These are phyloP conservation scores for Sander vitreus DNA, from an alignment of 2,113 vertebrate species.

Conservation along the genomic window DNA sequence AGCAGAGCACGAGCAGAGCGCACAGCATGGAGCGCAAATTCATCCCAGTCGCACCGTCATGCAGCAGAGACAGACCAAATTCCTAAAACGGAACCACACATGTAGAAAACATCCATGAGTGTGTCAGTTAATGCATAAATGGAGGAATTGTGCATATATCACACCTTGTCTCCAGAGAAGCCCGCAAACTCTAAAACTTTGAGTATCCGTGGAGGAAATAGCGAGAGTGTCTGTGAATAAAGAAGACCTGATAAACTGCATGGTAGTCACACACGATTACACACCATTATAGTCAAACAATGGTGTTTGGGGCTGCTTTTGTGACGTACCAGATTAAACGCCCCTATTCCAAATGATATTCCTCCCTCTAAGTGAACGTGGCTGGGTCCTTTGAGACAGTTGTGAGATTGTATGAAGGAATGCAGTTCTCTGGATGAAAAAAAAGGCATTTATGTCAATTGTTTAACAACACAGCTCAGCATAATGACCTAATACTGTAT, in stretches of 20 bases:
- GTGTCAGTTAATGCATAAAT: not conserved
- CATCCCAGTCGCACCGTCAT: slow-evolving; percentile 76
- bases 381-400: slow-evolving; percentile 77
- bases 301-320: not conserved
- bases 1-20: slow-evolving; percentile 86
- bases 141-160: rapidly evolving
- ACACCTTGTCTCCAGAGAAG: slow-evolving; percentile 89
- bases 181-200: slow-evolving; percentile 88
- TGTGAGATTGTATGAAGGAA: slow-evolving; percentile 79
- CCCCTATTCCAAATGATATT: slow-evolving; percentile 86
- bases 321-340: slow-evolving; percentile 86
- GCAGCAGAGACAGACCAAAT: slow-evolving; percentile 85
- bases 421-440: slow-evolving; percentile 82
- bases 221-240: slow-evolving; percentile 84
- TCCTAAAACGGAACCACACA: slow-evolving; percentile 76
- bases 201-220: slow-evolving; percentile 87
- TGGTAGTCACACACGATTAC: not conserved
- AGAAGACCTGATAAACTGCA: not conserved
- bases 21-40: slow-evolving; percentile 88
- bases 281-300: not conserved
- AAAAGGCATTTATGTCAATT: not conserved
- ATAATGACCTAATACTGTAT: not conserved
- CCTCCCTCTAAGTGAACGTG: slow-evolving; percentile 86
- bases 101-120: not conserved
- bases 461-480: not conserved